Conservation (phyloP, 2,113 vertebrate genomes). For the Lophius piscatorius region DNA sequence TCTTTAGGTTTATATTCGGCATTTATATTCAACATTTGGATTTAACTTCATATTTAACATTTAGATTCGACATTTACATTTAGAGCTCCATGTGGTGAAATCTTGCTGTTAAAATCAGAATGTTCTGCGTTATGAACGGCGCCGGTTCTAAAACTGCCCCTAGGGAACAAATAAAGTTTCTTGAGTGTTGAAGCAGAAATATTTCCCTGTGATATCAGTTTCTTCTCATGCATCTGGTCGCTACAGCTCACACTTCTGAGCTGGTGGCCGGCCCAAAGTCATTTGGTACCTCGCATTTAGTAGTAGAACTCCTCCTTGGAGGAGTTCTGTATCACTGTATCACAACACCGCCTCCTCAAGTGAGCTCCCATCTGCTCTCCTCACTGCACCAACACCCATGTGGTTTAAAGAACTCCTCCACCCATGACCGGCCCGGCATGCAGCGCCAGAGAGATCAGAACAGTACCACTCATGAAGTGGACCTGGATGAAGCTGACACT, state of each 20-base stretch:
- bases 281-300: constrained; percentile 41
- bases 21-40: too few species aligned
- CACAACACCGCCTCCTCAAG: constrained; percentile 53
- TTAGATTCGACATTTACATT: too few species aligned
- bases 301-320: constrained; percentile 41
- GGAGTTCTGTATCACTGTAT: constrained; percentile 46
- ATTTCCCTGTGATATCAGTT: constrained; percentile 7
- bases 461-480: not conserved
- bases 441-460: constrained; percentile 15
- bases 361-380: constrained; percentile 70
- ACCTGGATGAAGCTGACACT: not conserved
- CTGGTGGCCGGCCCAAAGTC: constrained; percentile 18
- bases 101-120: too few species aligned
- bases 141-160: too few species aligned
- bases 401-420: constrained; percentile 52
- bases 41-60: too few species aligned
- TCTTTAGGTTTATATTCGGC: too few species aligned
- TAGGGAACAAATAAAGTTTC: too few species aligned
- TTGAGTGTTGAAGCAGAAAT: too few species aligned
- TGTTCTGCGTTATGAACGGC: too few species aligned
- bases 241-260: constrained; percentile 8
- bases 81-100: too few species aligned
- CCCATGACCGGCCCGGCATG: not conserved
- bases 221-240: not conserved
- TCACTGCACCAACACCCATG: constrained; percentile 47